phyloP scores from a whole-genome alignment of 2,888 invertebrate genomes.

The Bombylius discolor region DNA sequence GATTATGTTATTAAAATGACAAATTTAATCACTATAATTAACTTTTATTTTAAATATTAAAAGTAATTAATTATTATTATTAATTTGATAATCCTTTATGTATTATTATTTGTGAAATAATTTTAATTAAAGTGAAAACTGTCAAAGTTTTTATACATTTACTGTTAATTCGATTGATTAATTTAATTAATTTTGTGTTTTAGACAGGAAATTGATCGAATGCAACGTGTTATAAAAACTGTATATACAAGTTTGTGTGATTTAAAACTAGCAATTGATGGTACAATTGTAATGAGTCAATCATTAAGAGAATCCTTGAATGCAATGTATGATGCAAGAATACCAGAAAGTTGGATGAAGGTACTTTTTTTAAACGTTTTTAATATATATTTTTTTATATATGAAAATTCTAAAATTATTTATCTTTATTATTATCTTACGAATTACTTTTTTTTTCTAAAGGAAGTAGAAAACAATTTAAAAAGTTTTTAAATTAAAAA shows the following conservation, averaged over 20 bases:
- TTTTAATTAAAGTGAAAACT: too few relatives aligned
- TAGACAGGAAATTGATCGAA: constrained; percentile 66
- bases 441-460: too few relatives aligned
- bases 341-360: constrained; percentile 86
- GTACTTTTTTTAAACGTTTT: constrained; percentile 30
- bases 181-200: constrained; percentile 8
- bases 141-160: neutral
- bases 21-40: neutral
- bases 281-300: constrained; percentile 95
- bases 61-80: too few relatives aligned
- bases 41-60: too few relatives aligned
- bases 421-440: too few relatives aligned
- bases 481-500: too few relatives aligned
- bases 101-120: too few relatives aligned
- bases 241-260: constrained; percentile 74
- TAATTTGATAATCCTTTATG: too few relatives aligned
- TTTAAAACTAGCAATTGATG: constrained; percentile 88
- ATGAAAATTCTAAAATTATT: too few relatives aligned
- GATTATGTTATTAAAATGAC: too few relatives aligned
- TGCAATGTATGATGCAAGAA: constrained; percentile 92
- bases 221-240: constrained; percentile 70
- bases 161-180: constrained; percentile 1
- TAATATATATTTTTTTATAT: too few relatives aligned
- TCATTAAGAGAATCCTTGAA: constrained; percentile 75
- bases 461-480: too few relatives aligned